Percentiles rank a stretch among this genome's conserved stretches.
Evolutionary conservation across 2,113 vertebrate genomes (phyloP).

Genomic region (Electrona antarctica): DNA sequence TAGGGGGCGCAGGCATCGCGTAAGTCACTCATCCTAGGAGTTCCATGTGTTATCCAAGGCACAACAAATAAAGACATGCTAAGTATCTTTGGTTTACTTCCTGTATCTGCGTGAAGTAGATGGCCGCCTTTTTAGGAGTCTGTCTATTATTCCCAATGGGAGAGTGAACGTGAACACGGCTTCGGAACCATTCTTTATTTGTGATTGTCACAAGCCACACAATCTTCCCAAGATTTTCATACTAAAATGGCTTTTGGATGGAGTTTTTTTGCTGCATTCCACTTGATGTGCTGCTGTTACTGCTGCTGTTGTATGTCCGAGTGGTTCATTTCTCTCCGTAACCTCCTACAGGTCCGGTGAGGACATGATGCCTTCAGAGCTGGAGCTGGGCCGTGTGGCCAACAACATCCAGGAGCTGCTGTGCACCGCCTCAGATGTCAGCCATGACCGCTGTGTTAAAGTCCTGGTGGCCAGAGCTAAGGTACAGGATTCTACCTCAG

Average conservation of each 20-base stretch:
- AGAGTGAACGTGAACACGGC: not conserved
- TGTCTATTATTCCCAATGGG: too few species aligned
- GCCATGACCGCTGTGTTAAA: conserved; percentile 96
- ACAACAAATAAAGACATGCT: too few species aligned
- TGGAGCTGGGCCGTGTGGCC: conserved; percentile 88
- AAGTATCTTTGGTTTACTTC: too few species aligned
- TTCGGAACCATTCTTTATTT: not conserved
- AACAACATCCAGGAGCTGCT: conserved; percentile 89
- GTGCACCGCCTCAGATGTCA: conserved; percentile 88
- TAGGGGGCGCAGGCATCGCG: conserved; percentile 77
- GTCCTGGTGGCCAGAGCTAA: conserved; percentile 93
- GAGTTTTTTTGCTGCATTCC: too few species aligned
- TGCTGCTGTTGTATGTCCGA: not conserved
- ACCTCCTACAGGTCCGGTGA: conserved; percentile 79
- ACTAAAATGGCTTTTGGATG: too few species aligned
- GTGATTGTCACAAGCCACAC: not conserved
- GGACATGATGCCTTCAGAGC: conserved; percentile 88
- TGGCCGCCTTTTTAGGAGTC: too few species aligned
- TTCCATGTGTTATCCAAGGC: too few species aligned
- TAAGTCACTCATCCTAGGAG: conserved; percentile 78
- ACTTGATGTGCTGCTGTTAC: too few species aligned
- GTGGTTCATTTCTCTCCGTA: not conserved
- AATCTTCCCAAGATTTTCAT: too few species aligned
- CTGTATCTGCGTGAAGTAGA: too few species aligned
- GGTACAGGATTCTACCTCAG: conserved; percentile 71